phyloP scores from a whole-genome alignment of 2,113 vertebrate genomes.

The Gopherus evgoodei region DNA sequence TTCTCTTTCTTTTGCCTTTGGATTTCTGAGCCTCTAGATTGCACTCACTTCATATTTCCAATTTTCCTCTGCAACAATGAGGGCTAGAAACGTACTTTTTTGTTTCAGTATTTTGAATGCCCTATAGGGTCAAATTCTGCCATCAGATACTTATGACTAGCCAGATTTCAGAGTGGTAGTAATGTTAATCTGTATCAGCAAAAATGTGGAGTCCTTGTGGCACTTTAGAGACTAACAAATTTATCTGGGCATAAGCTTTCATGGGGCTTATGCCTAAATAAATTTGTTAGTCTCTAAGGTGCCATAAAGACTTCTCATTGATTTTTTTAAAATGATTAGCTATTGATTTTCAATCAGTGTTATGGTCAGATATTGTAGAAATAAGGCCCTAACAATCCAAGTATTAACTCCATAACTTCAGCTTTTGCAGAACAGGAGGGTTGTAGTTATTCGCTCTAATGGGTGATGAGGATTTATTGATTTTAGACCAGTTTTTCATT shows the following conservation, averaged over 20 bases:
- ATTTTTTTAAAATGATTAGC: no score
- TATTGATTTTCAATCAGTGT: background rate
- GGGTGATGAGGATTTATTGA: background rate
- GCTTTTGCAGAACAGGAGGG: accelerated
- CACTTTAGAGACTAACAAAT: no score
- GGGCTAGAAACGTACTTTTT: background rate
- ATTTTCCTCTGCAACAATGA: background rate
- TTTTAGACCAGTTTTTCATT: background rate
- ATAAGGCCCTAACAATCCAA: background rate
- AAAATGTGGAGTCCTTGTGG: no score
- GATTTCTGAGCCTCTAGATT: background rate
- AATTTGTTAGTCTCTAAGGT: no score
- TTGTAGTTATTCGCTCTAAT: background rate
- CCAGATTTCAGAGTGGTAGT: no score
- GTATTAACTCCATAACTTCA: background rate
- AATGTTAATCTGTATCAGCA: no score
- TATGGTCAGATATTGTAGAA: background rate
- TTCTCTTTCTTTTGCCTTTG: background rate
- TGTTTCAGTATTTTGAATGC: background rate
- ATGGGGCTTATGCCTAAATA: no score
- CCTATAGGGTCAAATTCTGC: accelerated
- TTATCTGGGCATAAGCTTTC: no score
- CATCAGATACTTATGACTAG: background rate
- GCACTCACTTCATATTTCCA: background rate
- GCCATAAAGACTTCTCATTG: no score